These are phyloP conservation scores for Sinella curviseta DNA, from an alignment of 1,140 invertebrate genomes.

Conservation along the genomic window DNA sequence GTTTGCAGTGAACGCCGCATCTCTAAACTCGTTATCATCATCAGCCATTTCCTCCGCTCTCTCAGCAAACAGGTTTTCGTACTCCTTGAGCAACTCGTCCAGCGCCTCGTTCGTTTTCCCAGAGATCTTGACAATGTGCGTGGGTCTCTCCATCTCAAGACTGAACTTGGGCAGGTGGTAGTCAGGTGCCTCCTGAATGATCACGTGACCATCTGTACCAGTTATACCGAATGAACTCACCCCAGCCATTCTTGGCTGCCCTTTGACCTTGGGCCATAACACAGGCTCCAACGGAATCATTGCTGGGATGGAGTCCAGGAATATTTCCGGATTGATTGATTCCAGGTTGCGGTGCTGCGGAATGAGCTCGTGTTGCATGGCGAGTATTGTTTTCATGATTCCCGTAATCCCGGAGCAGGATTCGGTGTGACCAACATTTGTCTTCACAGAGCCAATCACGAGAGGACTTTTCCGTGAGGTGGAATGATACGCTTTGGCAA, in stretches of 20 bases:
- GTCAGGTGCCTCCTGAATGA: constrained; percentile 33
- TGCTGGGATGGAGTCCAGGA: background rate
- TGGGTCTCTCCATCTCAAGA: background rate
- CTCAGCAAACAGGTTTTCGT: background rate
- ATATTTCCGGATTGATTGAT: constrained; percentile 12
- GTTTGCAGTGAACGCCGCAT: background rate
- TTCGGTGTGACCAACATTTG: constrained; percentile 25
- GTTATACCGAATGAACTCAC: constrained; percentile 40
- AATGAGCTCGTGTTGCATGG: constrained; percentile 19
- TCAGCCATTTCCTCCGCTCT: background rate
- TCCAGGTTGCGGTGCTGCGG: background rate
- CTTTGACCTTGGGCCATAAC: constrained; percentile 1
- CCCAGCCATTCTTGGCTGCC: constrained; percentile 1
- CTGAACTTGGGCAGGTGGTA: background rate
- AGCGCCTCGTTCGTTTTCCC: constrained; percentile 31
- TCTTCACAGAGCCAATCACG: constrained; percentile 14
- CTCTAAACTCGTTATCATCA: background rate
- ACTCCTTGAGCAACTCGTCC: background rate
- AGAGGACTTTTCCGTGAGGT: background rate
- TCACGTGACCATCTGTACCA: constrained; percentile 40
- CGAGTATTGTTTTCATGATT: constrained; percentile 17
- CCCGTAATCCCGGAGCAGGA: constrained; percentile 21
- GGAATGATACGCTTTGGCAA: background rate
- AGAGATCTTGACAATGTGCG: constrained; percentile 29
- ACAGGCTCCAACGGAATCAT: background rate